These are phyloP conservation scores for Subanguina moxae DNA, from an alignment of 1,140 invertebrate genomes.

Conservation along the genomic window DNA sequence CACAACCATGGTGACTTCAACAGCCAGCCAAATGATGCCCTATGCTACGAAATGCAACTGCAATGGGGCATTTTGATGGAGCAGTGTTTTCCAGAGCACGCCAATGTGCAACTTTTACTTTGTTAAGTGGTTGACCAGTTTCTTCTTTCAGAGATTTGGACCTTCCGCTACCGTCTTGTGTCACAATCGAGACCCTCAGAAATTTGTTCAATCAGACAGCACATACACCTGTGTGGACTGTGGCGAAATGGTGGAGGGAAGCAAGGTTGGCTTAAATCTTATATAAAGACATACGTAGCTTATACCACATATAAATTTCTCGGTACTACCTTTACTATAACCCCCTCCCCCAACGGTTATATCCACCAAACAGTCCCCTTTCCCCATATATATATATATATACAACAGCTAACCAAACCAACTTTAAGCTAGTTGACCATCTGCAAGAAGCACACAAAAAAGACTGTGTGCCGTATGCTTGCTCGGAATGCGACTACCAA, in stretches of 20 bases:
- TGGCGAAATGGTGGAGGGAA: conserved; percentile 20
- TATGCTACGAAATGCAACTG: conserved; percentile 19
- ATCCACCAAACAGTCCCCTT: too few species aligned
- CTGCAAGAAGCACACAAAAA: background rate
- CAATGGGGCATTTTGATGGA: conserved; percentile 30
- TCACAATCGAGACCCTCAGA: conserved; percentile 14
- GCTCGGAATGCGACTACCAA: background rate
- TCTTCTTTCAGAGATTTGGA: conserved; percentile 22
- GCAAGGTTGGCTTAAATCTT: conserved; percentile 15
- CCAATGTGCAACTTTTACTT: conserved; percentile 10
- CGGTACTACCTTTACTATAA: too few species aligned
- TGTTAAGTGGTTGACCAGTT: background rate
- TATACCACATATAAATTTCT: too few species aligned
- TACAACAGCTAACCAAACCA: too few species aligned
- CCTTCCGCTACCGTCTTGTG: conserved; percentile 2
- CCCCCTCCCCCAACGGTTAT: too few species aligned
- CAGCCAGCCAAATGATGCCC: conserved; percentile 11
- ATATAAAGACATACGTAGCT: too few species aligned
- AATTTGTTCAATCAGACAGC: conserved; percentile 19
- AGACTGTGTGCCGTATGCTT: background rate
- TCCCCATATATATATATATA: too few species aligned
- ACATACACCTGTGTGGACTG: conserved; percentile 25
- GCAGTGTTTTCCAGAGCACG: conserved; percentile 34
- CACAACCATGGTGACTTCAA: conserved; percentile 21
- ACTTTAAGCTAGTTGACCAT: background rate